Evolutionary conservation across 2,113 vertebrate species (phyloP).

Genomic region (Corythornis cristatus): DNA sequence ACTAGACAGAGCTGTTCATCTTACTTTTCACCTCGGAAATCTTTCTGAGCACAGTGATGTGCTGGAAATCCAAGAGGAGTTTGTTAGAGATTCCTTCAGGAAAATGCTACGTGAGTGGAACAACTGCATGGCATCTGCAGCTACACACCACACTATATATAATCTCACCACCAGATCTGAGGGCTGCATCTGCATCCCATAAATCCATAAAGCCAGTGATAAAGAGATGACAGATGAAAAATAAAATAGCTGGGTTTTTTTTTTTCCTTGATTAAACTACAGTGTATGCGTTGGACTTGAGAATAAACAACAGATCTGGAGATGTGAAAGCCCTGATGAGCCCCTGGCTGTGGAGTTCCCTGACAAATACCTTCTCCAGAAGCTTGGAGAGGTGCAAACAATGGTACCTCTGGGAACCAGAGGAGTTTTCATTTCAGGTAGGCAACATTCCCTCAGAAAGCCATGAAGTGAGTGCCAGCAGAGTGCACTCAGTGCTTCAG

Average conservation of each 20-base stretch:
- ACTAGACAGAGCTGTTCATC: constrained; percentile 78
- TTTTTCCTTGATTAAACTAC: not conserved
- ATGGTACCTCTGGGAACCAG: not conserved
- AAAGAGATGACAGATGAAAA: not conserved
- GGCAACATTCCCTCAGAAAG: not conserved
- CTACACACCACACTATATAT: not conserved
- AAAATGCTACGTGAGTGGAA: not conserved
- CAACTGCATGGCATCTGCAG: not conserved
- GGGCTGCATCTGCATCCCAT: not conserved
- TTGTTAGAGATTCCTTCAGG: not conserved
- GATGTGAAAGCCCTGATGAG: not conserved
- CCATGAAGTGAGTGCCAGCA: not conserved
- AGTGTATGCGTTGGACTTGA: not conserved
- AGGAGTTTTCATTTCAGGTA: not conserved
- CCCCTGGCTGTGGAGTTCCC: not conserved
- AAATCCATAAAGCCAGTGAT: not conserved
- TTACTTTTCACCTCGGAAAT: constrained; percentile 43
- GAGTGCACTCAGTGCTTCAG: not conserved
- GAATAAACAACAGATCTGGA: not conserved
- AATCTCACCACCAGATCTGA: not conserved
- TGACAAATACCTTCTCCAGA: not conserved
- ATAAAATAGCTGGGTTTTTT: not conserved
- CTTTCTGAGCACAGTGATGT: not conserved
- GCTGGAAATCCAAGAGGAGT: not conserved
- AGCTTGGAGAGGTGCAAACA: not conserved